Percentiles rank a stretch among this genome's conserved stretches.
phyloP scores from a whole-genome alignment of 2,797 vertebrate genomes.

The Parotocinclus haroldoi region DNA sequence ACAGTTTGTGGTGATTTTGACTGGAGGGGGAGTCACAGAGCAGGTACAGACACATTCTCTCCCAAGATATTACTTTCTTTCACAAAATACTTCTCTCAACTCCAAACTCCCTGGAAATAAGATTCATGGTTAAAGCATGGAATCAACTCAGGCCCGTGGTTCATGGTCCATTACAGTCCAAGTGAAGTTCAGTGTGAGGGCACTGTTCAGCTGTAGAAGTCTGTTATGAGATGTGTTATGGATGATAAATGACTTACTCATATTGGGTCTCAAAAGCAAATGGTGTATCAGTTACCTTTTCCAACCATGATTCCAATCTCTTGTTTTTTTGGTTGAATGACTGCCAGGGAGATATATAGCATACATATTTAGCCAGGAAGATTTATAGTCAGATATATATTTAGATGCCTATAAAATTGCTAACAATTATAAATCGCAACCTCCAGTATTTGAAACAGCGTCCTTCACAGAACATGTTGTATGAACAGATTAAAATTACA shows the following conservation, averaged over 20 bases:
- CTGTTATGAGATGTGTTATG: slow-evolving; percentile 29
- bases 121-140: slow-evolving; percentile 20
- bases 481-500: not conserved
- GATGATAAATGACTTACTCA: slow-evolving; percentile 29
- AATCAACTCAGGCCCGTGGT: not conserved
- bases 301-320: too few relatives aligned
- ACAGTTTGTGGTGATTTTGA: slow-evolving; percentile 19
- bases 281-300: not conserved
- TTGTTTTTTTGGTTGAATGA: too few relatives aligned
- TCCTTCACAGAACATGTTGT: not conserved
- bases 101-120: slow-evolving; percentile 6
- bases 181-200: slow-evolving; percentile 33
- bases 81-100: slow-evolving; percentile 25
- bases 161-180: slow-evolving; percentile 19
- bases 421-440: too few relatives aligned
- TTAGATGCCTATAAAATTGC: too few relatives aligned
- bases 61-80: slow-evolving; percentile 5
- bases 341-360: too few relatives aligned
- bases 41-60: slow-evolving; percentile 12
- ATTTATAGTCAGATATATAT: too few relatives aligned
- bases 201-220: not conserved
- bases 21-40: slow-evolving; percentile 1
- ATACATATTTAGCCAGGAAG: too few relatives aligned
- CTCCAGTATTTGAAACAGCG: too few relatives aligned
- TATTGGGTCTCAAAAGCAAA: slow-evolving; percentile 13